Conservation (phyloP, 2,113 vertebrate species). For the Pampusana beccarii region DNA sequence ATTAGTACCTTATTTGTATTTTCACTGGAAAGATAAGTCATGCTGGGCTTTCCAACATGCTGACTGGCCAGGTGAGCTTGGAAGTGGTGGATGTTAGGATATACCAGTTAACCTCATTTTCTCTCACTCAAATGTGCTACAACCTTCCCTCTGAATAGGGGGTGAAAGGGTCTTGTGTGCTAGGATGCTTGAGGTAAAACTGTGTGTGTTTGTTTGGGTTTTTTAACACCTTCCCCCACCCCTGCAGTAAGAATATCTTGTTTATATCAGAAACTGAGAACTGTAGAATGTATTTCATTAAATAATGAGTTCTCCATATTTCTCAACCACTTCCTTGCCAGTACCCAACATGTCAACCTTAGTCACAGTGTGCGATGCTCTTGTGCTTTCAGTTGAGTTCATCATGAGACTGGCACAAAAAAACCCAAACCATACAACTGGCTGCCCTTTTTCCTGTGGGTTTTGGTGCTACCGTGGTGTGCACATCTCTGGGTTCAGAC, state of each 20-base stretch:
- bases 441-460: background rate
- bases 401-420: background rate
- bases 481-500: background rate
- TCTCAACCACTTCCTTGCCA: background rate
- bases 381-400: background rate
- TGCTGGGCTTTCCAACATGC: background rate
- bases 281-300: background rate
- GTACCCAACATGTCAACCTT: background rate
- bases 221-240: background rate
- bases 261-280: background rate
- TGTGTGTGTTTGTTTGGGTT: too few species aligned
- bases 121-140: background rate
- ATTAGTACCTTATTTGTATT: slow-evolving; percentile 8
- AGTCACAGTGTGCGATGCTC: background rate
- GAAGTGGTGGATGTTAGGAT: background rate
- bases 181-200: background rate
- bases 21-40: background rate
- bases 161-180: background rate
- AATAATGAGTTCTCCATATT: background rate
- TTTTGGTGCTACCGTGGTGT: background rate
- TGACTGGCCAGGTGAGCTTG: background rate
- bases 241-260: background rate
- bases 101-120: background rate
- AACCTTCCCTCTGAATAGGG: background rate
- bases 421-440: background rate